Evolutionary conservation across 1,140 invertebrate genomes (phyloP), one percentile per base, ranked within the genome.

Genomic region (Ephestia elutella): DNA sequence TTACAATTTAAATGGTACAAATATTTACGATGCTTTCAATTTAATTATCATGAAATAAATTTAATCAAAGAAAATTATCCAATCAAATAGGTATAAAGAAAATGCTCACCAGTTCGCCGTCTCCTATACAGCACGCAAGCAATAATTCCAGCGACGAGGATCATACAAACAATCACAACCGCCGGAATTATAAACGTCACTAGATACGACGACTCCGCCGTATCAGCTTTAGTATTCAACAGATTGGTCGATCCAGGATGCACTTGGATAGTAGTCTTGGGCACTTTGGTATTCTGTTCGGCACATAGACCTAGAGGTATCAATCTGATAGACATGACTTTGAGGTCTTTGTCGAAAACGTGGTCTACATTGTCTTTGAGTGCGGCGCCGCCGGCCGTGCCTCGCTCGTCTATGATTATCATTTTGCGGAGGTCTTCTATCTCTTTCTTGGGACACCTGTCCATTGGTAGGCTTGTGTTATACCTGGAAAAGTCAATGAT

Each of bases 171-270:
- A 59, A 98, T 97, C 8, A 98, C 96, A 15, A 98, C 92, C 0
- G 94, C 95, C 0, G 97, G 97, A 48, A 98, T 91, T 11, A 98
- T 93, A 62, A 96, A 96, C 0, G 96, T 98, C n/a, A 97, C 92
- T 56, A 96, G 90, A 75, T 97, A 96, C 66, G 96, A 95, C 13
- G 96, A 91, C 72, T 97, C 96, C 0, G 73, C 72, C 5, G 69
- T 66, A 7, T 71, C 71, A 2, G 78, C 65, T 49, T 82, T 82
- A 48, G 62, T 68, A 51, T 78, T 77, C 17, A 75, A 73, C 44
- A 48, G 63, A 48, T 57, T 81, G 57, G 51, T 58, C 50, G 25
- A 30, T 3, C 71, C 73, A 0, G 70, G 19, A 2, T 73, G 70
- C 0, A 82, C 75, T 38, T 78, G 78, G 11, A 64, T 62, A 7